A percentile compares a stretch with the other conserved stretches of the same genome.
phyloP scores from a whole-genome alignment of 1,140 invertebrate genomes.

The Drosophila pandora region DNA sequence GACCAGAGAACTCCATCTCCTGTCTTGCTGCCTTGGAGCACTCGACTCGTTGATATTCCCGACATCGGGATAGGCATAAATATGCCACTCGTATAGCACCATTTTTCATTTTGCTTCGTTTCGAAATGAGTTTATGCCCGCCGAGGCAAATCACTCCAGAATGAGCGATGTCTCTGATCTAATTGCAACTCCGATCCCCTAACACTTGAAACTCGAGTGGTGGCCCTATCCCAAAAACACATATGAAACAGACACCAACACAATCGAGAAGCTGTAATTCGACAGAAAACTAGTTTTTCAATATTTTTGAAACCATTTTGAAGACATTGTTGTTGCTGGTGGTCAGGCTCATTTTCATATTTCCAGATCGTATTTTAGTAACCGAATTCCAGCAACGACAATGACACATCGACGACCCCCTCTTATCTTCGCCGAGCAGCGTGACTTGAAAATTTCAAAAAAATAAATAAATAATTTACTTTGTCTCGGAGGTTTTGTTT shows the following conservation, averaged over 20 bases:
- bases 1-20: conserved; percentile 13
- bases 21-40: conserved; percentile 5
- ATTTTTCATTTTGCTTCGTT: conserved; percentile 71
- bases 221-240: neutral
- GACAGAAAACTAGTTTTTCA: conserved; percentile 68
- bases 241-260: conserved; percentile 6
- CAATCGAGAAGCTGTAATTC: conserved; percentile 40
- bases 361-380: conserved; percentile 66
- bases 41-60: conserved; percentile 49
- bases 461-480: conserved; percentile 67
- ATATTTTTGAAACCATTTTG: conserved; percentile 67
- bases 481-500: conserved; percentile 41
- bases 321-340: conserved; percentile 22
- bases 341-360: conserved; percentile 61
- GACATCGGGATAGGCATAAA: conserved; percentile 55
- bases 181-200: conserved; percentile 52
- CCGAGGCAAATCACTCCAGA: conserved; percentile 55
- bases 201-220: conserved; percentile 72
- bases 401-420: conserved; percentile 53
- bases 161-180: conserved; percentile 75
- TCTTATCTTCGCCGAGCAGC: conserved; percentile 61
- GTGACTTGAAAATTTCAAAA: conserved; percentile 42
- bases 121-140: conserved; percentile 57
- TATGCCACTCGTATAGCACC: conserved; percentile 70
- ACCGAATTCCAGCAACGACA: conserved; percentile 43